A percentile compares a stretch with the other conserved stretches of the same genome.
Conservation (phyloP, 53 echinoderm and acorn worm genomes). For the Antedon mediterranea region DNA sequence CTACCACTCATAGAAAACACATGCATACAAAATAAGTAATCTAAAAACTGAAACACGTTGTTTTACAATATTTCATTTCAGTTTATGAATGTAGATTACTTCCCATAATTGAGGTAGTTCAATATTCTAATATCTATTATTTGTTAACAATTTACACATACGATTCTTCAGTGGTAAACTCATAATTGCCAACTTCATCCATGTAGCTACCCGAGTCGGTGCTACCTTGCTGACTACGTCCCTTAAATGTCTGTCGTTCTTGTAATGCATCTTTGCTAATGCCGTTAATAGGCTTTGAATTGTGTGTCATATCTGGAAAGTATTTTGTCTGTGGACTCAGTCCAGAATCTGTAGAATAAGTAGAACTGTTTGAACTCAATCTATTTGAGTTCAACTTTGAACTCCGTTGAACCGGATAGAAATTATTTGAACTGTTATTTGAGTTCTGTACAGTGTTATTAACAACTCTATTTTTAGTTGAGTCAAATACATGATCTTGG, state of each 20-base stretch:
- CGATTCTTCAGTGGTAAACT: conserved; percentile 68
- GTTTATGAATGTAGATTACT: neutral
- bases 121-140: neutral
- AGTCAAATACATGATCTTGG: neutral
- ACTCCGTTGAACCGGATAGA: neutral
- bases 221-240: neutral
- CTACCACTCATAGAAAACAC: neutral
- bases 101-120: neutral
- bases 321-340: neutral
- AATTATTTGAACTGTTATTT: neutral
- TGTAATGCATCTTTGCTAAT: neutral
- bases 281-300: neutral
- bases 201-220: conserved; percentile 33
- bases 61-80: neutral
- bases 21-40: neutral
- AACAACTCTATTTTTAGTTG: neutral
- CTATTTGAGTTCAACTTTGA: neutral
- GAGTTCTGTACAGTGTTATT: neutral
- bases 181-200: conserved; percentile 54
- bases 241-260: neutral
- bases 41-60: neutral
- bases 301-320: neutral
- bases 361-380: neutral
- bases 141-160: conserved; percentile 39
- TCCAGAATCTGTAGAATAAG: neutral